phyloP scores from a whole-genome alignment of 2,888 invertebrate genomes.

The Limnephilus marmoratus region DNA sequence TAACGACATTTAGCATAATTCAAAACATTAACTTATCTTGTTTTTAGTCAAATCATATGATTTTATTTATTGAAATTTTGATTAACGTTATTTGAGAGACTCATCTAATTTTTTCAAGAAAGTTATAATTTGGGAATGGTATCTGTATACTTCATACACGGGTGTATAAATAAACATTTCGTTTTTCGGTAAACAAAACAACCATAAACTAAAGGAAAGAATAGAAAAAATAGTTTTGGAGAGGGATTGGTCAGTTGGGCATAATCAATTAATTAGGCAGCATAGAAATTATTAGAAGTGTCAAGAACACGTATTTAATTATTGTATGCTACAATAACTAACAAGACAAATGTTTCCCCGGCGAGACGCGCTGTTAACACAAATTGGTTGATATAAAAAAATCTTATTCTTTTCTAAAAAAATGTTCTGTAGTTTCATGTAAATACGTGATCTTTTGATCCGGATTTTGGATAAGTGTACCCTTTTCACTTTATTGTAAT shows the following conservation, averaged over 20 bases:
- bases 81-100: too few relatives aligned
- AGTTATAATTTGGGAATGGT: too few relatives aligned
- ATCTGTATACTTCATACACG: neutral
- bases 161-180: neutral
- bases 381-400: neutral
- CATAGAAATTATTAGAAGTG: neutral
- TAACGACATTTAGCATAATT: too few relatives aligned
- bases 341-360: neutral
- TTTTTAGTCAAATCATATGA: too few relatives aligned
- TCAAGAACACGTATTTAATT: neutral
- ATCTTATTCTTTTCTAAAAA: neutral
- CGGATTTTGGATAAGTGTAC: neutral
- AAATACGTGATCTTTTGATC: neutral
- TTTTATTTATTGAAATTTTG: too few relatives aligned
- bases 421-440: neutral
- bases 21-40: too few relatives aligned
- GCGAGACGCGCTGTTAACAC: neutral
- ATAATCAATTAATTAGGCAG: neutral
- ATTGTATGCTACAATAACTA: neutral
- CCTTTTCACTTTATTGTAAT: conserved; percentile 2
- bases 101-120: neutral
- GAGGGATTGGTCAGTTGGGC: neutral
- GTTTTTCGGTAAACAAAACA: neutral
- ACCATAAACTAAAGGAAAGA: neutral
- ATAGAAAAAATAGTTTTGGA: neutral